Percentiles rank a stretch among this genome's conserved stretches.
Conservation (phyloP, 2,113 vertebrate species). For the Excalfactoria chinensis region DNA sequence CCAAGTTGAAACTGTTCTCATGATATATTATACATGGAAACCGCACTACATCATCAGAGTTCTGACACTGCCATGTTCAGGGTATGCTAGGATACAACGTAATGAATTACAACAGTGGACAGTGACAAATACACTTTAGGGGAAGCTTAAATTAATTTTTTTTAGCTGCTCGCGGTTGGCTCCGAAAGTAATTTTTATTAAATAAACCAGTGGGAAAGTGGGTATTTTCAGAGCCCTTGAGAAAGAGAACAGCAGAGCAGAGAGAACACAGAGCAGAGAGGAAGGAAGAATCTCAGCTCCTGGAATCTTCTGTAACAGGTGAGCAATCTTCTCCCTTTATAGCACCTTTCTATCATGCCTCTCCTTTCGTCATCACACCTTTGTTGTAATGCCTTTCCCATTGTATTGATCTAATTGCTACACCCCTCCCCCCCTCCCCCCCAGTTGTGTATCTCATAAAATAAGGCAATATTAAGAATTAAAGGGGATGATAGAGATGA, state of each 20-base stretch:
- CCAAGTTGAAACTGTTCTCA: constrained; percentile 59
- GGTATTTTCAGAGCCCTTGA: constrained; percentile 10
- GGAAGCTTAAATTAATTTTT: constrained; percentile 80
- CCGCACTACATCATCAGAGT: constrained; percentile 73
- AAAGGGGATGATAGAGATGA: not conserved
- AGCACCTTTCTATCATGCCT: no score
- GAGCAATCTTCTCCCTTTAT: no score
- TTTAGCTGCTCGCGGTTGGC: constrained; percentile 75
- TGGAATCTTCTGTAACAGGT: no score
- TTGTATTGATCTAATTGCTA: no score
- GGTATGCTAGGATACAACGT: constrained; percentile 68
- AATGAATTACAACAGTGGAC: constrained; percentile 77
- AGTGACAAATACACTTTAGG: constrained; percentile 77
- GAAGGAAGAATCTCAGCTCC: not conserved
- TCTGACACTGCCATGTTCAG: constrained; percentile 75
- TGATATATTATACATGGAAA: constrained; percentile 77
- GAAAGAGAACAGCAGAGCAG: not conserved
- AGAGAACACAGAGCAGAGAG: not conserved
- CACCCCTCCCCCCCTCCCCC: no score
- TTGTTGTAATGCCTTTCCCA: no score
- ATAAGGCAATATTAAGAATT: not conserved
- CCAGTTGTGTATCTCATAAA: not conserved
- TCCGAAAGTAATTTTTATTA: constrained; percentile 77
- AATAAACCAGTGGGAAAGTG: constrained; percentile 70
- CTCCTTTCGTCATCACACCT: no score